These are phyloP conservation scores for Malthinus flaveolus DNA, from an alignment of 2,888 invertebrate species.

Conservation along the genomic window DNA sequence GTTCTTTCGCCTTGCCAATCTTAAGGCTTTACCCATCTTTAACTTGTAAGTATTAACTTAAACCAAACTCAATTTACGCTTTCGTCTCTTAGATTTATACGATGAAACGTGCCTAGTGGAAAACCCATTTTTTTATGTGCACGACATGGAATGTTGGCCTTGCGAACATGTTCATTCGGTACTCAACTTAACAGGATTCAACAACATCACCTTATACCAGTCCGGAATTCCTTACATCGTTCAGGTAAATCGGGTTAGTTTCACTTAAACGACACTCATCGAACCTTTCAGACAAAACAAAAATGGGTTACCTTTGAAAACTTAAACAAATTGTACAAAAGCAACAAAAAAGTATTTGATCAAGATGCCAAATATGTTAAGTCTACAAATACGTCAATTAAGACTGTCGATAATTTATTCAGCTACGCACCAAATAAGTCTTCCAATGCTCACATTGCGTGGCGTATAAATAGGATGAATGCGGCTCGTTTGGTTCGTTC, in stretches of 20 bases:
- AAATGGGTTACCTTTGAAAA: conserved; percentile 58
- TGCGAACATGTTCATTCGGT: conserved; percentile 73
- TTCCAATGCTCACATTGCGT: conserved; percentile 51
- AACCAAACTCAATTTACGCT: conserved; percentile 11
- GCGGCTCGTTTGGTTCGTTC: conserved; percentile 72
- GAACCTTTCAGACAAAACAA: conserved; percentile 61
- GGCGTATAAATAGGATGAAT: conserved; percentile 79
- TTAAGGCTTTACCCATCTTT: conserved; percentile 73
- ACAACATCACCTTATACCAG: conserved; percentile 57
- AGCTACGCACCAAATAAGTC: conserved; percentile 31
- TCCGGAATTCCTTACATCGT: conserved; percentile 63
- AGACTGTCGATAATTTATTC: conserved; percentile 41
- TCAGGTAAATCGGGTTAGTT: conserved; percentile 49
- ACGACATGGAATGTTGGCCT: conserved; percentile 85
- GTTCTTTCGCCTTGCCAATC: conserved; percentile 76
- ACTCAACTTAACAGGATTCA: conserved; percentile 65
- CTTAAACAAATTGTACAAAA: conserved; percentile 62
- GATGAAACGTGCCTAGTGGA: conserved; percentile 83
- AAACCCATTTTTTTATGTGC: conserved; percentile 81
- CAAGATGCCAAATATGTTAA: conserved; percentile 65
- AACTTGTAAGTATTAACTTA: conserved; percentile 60
- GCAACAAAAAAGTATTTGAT: conserved; percentile 63
- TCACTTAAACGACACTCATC: background rate
- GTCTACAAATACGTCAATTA: conserved; percentile 44
- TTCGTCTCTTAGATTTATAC: conserved; percentile 72